Base-by-base conservation (phyloP, 1,140 invertebrate genomes). In the Notospermus geniculatus region DNA sequence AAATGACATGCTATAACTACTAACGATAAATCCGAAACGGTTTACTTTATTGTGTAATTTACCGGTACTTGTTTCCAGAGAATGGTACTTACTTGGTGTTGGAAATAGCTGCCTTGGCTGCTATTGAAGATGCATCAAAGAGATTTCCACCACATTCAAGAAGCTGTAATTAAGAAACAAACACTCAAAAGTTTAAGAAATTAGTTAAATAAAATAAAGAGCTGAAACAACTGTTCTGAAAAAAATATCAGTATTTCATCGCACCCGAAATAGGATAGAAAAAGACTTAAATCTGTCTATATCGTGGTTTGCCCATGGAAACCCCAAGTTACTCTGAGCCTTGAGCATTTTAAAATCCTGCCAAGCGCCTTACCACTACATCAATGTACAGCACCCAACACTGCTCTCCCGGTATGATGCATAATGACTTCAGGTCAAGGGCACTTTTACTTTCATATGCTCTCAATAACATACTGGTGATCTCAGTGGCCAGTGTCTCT, bases 341-440 rank as follows among this genome's bases (percentile, higher is more conserved):
- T n/a, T n/a, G n/a, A n/a, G 15, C n/a, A 9, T 15, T 11, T 15
- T n/a, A 30, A 13, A 59, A 11, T 54, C n/a, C n/a, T n/a, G n/a
- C n/a, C n/a, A n/a, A n/a, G n/a, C 50, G 17, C 82, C 82, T 84
- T 83, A 93, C 92, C 81, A 97, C 84, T 73, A 97, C 89, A 85
- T 97, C 95, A 65, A 97, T 87, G 81, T 90, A 95, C 15, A 98
- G 83, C 74, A 93, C 91, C 92, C 93, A 97, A 76, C 93, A 95
- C 76, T 92, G 90, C 80, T 90, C 88, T 36, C 88, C 87, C 50
- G 89, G 87, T 56, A 95, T 84, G 66, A 97, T 91, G 80, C 88
- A 92, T 7, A 98, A 79, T 41, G 87, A 85, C 71, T 85, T 86
- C 22, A 93, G 84, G 80, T 97, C 87, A 67, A 97, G 87, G 30